Conservation (phyloP, 2,113 vertebrate species). For the Psettodes erumei region DNA sequence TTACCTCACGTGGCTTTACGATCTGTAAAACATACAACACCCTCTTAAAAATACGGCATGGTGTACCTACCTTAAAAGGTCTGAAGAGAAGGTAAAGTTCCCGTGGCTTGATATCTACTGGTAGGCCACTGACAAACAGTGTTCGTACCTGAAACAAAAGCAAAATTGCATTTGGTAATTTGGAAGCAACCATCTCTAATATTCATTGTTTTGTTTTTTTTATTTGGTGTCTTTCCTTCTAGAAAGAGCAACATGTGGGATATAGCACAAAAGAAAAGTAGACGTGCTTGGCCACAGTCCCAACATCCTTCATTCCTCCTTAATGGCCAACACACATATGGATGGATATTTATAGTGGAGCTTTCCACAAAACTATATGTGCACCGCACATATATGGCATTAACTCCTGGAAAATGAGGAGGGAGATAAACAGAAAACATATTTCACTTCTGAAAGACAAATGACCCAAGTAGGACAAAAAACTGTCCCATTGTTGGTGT, state of each 20-base stretch:
- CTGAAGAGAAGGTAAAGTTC: conserved; percentile 97
- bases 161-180: neutral
- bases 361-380: no score
- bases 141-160: conserved; percentile 83
- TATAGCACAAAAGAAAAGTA: neutral
- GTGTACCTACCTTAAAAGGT: conserved; percentile 92
- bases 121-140: conserved; percentile 96
- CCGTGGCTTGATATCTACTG: conserved; percentile 96
- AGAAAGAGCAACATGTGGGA: neutral
- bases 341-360: conserved; percentile 2
- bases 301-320: neutral
- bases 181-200: neutral
- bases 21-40: neutral
- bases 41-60: neutral
- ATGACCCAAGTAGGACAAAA: neutral
- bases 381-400: neutral
- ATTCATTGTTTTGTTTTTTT: neutral
- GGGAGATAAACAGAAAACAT: neutral
- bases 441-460: neutral
- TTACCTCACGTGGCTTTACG: neutral
- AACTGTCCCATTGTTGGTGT: neutral
- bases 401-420: neutral
- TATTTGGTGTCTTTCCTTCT: neutral
- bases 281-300: neutral
- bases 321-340: neutral